Percentiles rank a stretch among this genome's conserved stretches.
phyloP scores from a whole-genome alignment of 1,140 invertebrate species.

The Bombus cullumanus region DNA sequence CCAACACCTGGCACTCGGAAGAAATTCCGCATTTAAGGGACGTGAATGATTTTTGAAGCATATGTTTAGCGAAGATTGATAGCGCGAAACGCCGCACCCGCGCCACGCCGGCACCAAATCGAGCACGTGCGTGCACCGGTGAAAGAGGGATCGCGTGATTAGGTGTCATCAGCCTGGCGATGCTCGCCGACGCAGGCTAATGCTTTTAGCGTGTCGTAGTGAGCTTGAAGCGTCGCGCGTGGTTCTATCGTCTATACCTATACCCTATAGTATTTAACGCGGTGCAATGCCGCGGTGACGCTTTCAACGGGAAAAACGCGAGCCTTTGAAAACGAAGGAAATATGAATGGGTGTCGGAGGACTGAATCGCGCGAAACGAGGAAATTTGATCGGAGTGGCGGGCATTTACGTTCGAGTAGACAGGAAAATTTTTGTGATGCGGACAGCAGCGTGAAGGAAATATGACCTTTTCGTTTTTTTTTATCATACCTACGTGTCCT shows the following conservation, averaged over 20 bases:
- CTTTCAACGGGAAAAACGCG: conserved; percentile 16
- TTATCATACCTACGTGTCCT: too few species aligned
- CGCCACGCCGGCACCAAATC: too few species aligned
- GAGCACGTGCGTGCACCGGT: conserved; percentile 14
- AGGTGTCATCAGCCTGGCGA: conserved; percentile 26
- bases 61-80: conserved; percentile 28
- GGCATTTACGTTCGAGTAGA: conserved; percentile 13
- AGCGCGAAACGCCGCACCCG: neutral
- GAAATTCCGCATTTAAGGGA: neutral
- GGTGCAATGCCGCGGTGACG: conserved; percentile 5
- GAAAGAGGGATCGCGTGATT: conserved; percentile 26
- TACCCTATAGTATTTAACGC: conserved; percentile 27
- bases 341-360: conserved; percentile 9
- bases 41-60: conserved; percentile 12
- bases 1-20: neutral
- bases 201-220: neutral
- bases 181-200: neutral
- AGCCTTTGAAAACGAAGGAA: neutral
- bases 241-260: too few species aligned
- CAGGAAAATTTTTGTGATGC: neutral
- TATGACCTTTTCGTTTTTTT: neutral
- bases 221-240: too few species aligned
- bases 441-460: neutral
- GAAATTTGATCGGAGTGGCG: conserved; percentile 16
- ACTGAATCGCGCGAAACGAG: conserved; percentile 6